Base-by-base conservation (phyloP, 2,113 vertebrate genomes). In the Hemichromis elongatus region DNA sequence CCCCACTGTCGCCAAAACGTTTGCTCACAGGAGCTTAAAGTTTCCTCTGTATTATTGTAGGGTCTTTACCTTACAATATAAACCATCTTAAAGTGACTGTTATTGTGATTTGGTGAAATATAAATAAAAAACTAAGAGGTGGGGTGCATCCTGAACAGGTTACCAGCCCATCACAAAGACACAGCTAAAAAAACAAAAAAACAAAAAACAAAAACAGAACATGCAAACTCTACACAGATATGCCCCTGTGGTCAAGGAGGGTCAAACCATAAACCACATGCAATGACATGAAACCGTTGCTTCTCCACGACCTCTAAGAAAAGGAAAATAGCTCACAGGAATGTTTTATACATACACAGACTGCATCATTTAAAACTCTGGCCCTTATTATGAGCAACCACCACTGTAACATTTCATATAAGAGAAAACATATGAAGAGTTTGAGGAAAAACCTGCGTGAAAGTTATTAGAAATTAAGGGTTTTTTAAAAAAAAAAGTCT, bases 401-500 rank as follows among this genome's bases (percentile, higher is more conserved):
- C 4, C 68, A 47, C 24, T 11, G 24, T 47, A 73, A 73, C 24
- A 73, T 73, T 47, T 30, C 24, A 50, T 19, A 12, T 12, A 73
- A 47, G 66, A 73, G 14, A 14, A 70, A 52, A 73, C 28, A 73
- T 45, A 70, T 42, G 37, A 73, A 28, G 24, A 30, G 16, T n/a
- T 75, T 30, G 3, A 1, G 6, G 19, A 28, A 26, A 75, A 52
- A 52, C 0, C 12, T 33, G 28, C 26, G 8, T 12, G 3, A 9
- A 75, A 9, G 2, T n/a, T 1, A 28, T 7, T 24, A 75, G 70
- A 50, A 75, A 75, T 8, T 1, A 73, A 47, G 2, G 3, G 3
- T 0, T 4, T 6, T 63, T 63, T 7, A n/a, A 33, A 50, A n/a
- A n/a, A n/a, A n/a, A n/a, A n/a, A 47, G 24, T 50, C 24, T 5